Evolutionary conservation across 2,888 invertebrate genomes (phyloP).

Genomic region (Sarcophaga variegata): DNA sequence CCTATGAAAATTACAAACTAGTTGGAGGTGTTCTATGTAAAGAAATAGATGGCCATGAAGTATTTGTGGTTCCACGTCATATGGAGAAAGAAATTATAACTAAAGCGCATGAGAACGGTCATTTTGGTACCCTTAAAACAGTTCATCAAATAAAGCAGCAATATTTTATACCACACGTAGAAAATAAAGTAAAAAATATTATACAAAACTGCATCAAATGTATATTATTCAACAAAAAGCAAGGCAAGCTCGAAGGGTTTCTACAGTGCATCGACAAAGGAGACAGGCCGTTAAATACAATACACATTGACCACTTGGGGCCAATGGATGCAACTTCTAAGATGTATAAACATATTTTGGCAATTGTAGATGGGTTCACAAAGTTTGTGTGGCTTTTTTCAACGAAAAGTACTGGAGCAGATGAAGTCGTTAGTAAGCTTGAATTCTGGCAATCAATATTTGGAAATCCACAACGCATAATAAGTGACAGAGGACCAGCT

Average conservation of each 20-base stretch:
- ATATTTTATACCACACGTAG: background rate
- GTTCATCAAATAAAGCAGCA: background rate
- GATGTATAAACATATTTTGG: slow-evolving; percentile 55
- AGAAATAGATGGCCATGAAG: background rate
- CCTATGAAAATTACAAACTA: background rate
- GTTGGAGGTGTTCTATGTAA: background rate
- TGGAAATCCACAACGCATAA: slow-evolving; percentile 25
- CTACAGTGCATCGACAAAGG: slow-evolving; percentile 55
- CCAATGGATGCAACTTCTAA: slow-evolving; percentile 60
- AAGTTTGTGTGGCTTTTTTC: slow-evolving; percentile 38
- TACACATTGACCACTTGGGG: slow-evolving; percentile 62
- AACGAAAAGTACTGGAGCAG: slow-evolving; percentile 7
- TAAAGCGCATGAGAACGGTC: background rate
- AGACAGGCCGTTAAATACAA: slow-evolving; percentile 51
- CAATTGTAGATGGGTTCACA: slow-evolving; percentile 58
- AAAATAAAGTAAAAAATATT: background rate
- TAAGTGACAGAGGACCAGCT: slow-evolving; percentile 47
- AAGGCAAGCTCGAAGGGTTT: too few relatives aligned
- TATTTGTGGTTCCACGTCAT: slow-evolving; percentile 5
- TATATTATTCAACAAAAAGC: too few relatives aligned
- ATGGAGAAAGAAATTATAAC: slow-evolving; percentile 5
- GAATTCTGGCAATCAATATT: too few relatives aligned
- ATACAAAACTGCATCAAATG: background rate
- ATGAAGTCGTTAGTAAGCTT: slow-evolving; percentile 25
- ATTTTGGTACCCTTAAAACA: too few relatives aligned